These are phyloP conservation scores for Dermochelys coriacea DNA, from an alignment of 2,797 vertebrate species.

Conservation along the genomic window DNA sequence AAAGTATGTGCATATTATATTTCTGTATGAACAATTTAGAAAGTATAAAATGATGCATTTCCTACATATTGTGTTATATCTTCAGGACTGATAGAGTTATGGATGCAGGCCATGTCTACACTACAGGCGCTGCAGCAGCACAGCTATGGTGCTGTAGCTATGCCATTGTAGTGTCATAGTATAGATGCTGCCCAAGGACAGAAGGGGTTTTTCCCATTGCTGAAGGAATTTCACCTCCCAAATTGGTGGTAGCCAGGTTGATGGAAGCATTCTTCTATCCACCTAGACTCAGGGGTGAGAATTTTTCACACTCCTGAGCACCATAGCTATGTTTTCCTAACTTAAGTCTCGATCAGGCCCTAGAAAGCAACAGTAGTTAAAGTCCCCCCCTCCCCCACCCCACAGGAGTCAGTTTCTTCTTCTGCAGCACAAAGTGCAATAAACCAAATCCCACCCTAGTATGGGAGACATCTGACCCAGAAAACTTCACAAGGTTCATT, in stretches of 20 bases:
- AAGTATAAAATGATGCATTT: background rate
- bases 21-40: background rate
- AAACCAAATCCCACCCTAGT: slow-evolving; percentile 56
- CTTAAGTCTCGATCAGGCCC: background rate
- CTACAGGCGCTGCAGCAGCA: background rate
- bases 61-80: background rate
- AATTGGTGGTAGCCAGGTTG: background rate
- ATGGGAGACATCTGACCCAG: slow-evolving; percentile 39
- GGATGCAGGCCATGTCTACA: background rate
- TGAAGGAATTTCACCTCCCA: background rate
- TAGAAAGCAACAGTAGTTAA: slow-evolving; percentile 43
- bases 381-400: slow-evolving; percentile 30
- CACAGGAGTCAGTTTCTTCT: slow-evolving; percentile 43
- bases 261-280: background rate
- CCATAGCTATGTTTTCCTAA: background rate
- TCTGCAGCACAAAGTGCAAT: slow-evolving; percentile 39
- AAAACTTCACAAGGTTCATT: slow-evolving; percentile 49
- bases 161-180: background rate
- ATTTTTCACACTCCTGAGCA: background rate
- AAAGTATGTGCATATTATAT: background rate
- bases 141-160: background rate
- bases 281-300: background rate
- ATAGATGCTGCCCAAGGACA: background rate
- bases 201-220: background rate
- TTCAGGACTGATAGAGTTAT: background rate